Percentiles rank a stretch among this genome's conserved stretches.
phyloP scores from a whole-genome alignment of 1,140 invertebrate genomes.

The Eurosta solidaginis region DNA sequence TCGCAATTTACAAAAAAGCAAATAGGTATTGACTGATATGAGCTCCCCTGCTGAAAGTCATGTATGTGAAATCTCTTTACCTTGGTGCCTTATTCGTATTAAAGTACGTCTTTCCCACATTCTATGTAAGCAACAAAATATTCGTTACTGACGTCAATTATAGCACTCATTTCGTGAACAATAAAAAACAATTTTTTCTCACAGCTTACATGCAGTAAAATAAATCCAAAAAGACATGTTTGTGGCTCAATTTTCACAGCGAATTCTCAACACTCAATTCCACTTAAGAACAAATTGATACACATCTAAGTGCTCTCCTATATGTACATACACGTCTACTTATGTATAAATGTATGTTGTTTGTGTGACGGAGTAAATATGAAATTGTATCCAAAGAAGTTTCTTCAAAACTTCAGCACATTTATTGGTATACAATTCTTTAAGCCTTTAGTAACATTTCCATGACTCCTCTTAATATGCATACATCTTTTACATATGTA shows the following conservation, averaged over 20 bases:
- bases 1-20: too few relatives aligned
- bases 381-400: background rate
- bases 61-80: too few relatives aligned
- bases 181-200: background rate
- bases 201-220: background rate
- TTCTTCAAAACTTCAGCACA: background rate
- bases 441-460: background rate
- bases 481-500: too few relatives aligned
- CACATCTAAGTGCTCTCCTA: background rate
- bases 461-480: background rate
- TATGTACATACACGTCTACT: background rate
- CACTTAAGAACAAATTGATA: constrained; percentile 18
- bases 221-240: constrained; percentile 1
- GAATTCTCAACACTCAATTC: constrained; percentile 10
- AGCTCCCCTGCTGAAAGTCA: too few relatives aligned
- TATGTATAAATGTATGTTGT: background rate
- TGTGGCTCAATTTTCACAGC: constrained; percentile 19
- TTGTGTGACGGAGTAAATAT: background rate
- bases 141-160: too few relatives aligned
- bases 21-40: too few relatives aligned
- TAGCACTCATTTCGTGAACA: background rate
- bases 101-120: too few relatives aligned
- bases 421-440: too few relatives aligned
- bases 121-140: too few relatives aligned
- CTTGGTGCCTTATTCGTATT: too few relatives aligned